Evolutionary conservation across 2,113 vertebrate species (phyloP), one percentile per base, ranked within the genome.

Genomic region (Myotis yumanensis): DNA sequence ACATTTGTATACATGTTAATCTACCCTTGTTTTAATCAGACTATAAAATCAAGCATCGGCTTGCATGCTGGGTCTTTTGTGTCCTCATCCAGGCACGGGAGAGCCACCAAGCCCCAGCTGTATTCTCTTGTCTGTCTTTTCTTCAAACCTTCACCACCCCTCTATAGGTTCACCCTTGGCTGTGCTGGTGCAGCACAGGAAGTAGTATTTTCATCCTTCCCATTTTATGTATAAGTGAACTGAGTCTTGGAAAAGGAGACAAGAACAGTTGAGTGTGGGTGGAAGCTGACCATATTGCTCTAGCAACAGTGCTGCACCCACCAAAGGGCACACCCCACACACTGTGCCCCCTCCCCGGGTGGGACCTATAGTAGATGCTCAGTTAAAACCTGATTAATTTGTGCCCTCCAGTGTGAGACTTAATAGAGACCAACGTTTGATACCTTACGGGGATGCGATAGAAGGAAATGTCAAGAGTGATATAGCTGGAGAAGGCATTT

Each of bases 311-410:
- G 11, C 32, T n/a, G 1, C 37, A 30, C 0, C 28, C 32, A 3
- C 46, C 17, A 0, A 6, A 46, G 68, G 76, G 37, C 18, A 16
- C 1, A 2, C 12, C 16, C 4, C 8, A 6, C 4, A 4, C 22
- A 32, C 30, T 15, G 7, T 11, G 35, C 2, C 51, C 7, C 30
- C 40, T 40, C n/a, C 12, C 4, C 0, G 2, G 10, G 2, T 1
- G 62, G 37, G n/a, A 25, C 1, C 11, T 0, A 30, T 0, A 30
- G 43, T 5, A 62, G 32, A 8, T 18, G 30, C 68, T 72, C 54
- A 11, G 20, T 11, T 22, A 32, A 46, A 72, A 35, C 22, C 23
- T 79, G 37, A 17, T 40, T n/a, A 25, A 23, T 54, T 76, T 69
- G 30, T 8, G 6, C 48, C 18, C 4, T 28, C 40, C 52, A 8